Percentiles rank a stretch among this genome's conserved stretches.
Conservation (phyloP, 2,888 invertebrate genomes). For the Eupithecia subfuscata region DNA sequence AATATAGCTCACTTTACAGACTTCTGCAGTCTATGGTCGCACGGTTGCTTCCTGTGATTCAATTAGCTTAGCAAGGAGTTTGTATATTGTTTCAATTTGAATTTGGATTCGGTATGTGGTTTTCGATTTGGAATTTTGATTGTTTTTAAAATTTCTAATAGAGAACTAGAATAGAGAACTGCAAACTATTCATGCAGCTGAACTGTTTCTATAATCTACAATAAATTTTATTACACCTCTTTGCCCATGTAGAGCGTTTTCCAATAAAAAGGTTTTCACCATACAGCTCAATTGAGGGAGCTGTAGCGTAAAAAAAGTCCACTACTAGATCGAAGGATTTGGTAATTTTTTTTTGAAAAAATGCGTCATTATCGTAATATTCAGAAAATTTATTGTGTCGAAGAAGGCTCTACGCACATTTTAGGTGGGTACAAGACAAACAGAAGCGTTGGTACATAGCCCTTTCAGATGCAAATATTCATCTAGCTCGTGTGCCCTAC, state of each 20-base stretch:
- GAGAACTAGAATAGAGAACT: not conserved
- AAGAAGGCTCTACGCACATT: not conserved
- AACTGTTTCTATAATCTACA: not conserved
- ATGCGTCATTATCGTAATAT: too few species aligned
- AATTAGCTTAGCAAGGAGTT: conserved; percentile 9
- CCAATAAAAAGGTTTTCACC: not conserved
- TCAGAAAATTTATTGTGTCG: not conserved
- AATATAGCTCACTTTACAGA: conserved; percentile 24
- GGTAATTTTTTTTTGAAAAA: too few species aligned
- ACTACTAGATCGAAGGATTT: too few species aligned
- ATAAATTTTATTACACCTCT: not conserved
- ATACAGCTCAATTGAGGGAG: too few species aligned
- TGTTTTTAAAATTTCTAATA: not conserved
- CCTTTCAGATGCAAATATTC: conserved; percentile 52
- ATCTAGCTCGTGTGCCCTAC: conserved; percentile 66
- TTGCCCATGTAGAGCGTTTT: not conserved
- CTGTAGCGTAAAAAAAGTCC: too few species aligned
- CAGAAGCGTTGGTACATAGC: conserved; percentile 32
- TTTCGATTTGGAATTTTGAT: not conserved
- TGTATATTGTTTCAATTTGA: not conserved
- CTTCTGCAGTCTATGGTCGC: conserved; percentile 10
- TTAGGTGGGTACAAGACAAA: conserved; percentile 9
- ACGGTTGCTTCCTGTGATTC: conserved; percentile 10
- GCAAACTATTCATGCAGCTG: not conserved
- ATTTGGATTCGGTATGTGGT: not conserved